Evolutionary conservation across 1,140 invertebrate genomes (phyloP).

Genomic region (Limonius californicus): DNA sequence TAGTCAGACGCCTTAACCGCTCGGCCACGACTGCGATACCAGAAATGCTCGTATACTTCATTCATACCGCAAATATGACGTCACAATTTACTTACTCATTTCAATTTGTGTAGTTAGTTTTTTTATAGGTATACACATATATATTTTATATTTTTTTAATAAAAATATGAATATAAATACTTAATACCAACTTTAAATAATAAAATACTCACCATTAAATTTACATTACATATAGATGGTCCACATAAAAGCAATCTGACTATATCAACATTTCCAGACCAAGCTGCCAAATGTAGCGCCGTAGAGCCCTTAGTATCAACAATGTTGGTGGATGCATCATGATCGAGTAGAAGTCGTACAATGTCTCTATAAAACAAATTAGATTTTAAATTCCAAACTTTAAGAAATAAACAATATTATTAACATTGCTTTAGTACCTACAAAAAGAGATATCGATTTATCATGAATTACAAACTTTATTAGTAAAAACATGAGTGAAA

Average conservation of each 20-base stretch:
- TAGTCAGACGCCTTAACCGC: slow-evolving; percentile 62
- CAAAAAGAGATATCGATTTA: no score
- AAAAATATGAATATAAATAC: background rate
- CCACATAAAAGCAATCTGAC: slow-evolving; percentile 73
- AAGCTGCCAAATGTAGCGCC: slow-evolving; percentile 83
- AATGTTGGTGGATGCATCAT: slow-evolving; percentile 87
- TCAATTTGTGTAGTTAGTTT: no score
- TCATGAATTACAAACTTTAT: no score
- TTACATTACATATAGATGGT: slow-evolving; percentile 73
- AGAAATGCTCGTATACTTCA: no score
- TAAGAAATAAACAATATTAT: no score
- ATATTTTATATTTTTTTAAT: background rate
- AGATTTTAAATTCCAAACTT: no score
- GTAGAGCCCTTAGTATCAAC: slow-evolving; percentile 81
- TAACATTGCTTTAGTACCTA: no score
- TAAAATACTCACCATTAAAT: slow-evolving; percentile 64
- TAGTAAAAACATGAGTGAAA: no score
- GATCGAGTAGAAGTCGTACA: slow-evolving; percentile 76
- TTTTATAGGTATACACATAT: background rate
- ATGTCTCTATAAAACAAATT: slow-evolving; percentile 65
- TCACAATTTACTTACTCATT: no score
- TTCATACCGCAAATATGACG: no score
- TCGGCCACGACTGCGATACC: slow-evolving; percentile 51
- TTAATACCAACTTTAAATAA: background rate
- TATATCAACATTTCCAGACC: slow-evolving; percentile 83